Base-by-base conservation (phyloP, 2,888 invertebrate genomes). In the Calameuta pallipes region DNA sequence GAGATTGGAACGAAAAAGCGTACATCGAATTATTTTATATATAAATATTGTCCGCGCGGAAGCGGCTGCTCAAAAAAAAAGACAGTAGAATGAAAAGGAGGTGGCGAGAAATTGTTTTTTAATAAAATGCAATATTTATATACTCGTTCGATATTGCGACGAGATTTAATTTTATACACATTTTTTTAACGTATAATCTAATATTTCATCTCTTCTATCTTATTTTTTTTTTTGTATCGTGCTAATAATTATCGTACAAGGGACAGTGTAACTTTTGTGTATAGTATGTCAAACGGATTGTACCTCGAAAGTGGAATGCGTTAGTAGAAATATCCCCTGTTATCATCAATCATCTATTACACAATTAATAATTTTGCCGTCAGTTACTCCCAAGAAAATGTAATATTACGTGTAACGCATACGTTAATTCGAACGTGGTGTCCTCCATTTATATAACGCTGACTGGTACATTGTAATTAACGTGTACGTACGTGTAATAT, bases 191-290 rank as follows among this genome's bases (percentile, higher is more conserved):
- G 56, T 56, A 56, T 56, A 56, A 56, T 56, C 56, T 56, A 23
- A 56, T 56, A 56, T 23, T 56, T 56, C 23, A 56, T 56, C 56
- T 23, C 56, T 71, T 31, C 9, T 33, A 9, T 71, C 70, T 71
- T 34, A 15, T 13, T 70, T 13, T 23, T 13, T 23, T 30, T 71
- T 71, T 71, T 12, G 34, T 71, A 71, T 71, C 71, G 71, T 71
- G 31, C 31, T 71, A 71, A 71, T 71, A 15, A 71, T 71, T 31
- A 71, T 71, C 33, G 71, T 71, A 23, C 71, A 12, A 71, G 71
- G 71, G 33, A 34, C 71, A 23, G 31, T 31, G 71, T 71, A 71
- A 71, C 33, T 71, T 31, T 70, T 15, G 70, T 70, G 30, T 31
- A 11, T 12, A 70, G 33, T 30, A 70, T 33, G 4, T 71, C 13